Evolutionary conservation across 2,888 invertebrate genomes (phyloP).

Genomic region (Orchestes rusci): DNA sequence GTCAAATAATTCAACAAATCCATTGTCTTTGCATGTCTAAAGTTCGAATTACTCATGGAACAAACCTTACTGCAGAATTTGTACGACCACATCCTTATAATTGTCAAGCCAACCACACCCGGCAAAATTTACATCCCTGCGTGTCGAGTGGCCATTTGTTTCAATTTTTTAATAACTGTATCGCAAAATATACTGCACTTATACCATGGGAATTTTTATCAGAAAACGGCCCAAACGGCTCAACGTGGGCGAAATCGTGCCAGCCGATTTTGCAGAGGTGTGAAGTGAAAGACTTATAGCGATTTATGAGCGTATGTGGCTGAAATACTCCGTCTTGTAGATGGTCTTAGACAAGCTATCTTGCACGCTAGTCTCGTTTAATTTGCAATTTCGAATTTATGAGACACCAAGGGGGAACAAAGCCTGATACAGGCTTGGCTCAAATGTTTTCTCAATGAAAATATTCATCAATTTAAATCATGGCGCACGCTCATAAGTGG

Average conservation of each 20-base stretch:
- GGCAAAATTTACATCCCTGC: constrained; percentile 11
- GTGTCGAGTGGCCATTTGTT: constrained; percentile 17
- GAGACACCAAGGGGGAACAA: too few species aligned
- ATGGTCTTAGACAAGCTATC: constrained; percentile 5
- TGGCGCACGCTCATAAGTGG: too few species aligned
- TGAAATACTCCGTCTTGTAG: constrained; percentile 7
- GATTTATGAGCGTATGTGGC: constrained; percentile 15
- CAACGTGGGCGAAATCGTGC: constrained; percentile 21
- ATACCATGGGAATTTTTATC: too few species aligned
- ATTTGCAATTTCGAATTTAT: too few species aligned
- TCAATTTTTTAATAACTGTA: constrained; percentile 9
- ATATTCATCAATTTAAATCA: too few species aligned
- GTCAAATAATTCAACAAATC: too few species aligned
- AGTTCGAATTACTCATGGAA: too few species aligned
- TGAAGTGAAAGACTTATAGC: constrained; percentile 21
- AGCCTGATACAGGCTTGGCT: too few species aligned
- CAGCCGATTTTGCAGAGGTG: constrained; percentile 20
- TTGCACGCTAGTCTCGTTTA: too few species aligned
- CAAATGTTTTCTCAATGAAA: too few species aligned
- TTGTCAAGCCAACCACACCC: constrained; percentile 5
- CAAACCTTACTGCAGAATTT: too few species aligned
- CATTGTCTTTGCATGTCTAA: too few species aligned
- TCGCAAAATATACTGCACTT: constrained; percentile 17
- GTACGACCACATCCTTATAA: constrained; percentile 4
- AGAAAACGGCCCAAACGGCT: constrained; percentile 17